These are phyloP conservation scores for Acrocephalus kingi DNA, from an alignment of 2,113 vertebrate genomes.

Conservation along the genomic window DNA sequence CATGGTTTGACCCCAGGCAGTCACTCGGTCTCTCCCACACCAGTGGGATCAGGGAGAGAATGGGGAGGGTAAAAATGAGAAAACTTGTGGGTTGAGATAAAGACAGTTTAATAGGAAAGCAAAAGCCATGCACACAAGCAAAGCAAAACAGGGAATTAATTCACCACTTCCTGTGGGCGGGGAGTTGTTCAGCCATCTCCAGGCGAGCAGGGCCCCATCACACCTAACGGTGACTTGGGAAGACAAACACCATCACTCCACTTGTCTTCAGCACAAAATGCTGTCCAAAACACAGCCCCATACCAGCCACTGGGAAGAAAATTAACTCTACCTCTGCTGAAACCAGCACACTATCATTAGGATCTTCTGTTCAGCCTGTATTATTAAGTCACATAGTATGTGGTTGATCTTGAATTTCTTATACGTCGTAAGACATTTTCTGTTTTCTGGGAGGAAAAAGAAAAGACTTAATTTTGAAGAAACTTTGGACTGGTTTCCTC, in stretches of 20 bases:
- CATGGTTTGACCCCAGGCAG: neutral
- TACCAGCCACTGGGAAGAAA: neutral
- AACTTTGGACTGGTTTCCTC: neutral
- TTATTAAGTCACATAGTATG: neutral
- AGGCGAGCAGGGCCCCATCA: neutral
- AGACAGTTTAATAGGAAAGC: neutral
- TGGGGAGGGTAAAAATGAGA: neutral
- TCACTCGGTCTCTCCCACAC: accelerated
- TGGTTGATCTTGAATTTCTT: neutral
- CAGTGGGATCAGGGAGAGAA: accelerated
- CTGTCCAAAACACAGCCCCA: neutral
- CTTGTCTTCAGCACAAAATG: neutral
- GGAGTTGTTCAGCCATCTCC: neutral
- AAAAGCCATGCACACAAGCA: neutral
- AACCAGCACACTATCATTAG: neutral
- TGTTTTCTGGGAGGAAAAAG: neutral
- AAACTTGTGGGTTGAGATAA: neutral
- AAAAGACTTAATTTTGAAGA: neutral
- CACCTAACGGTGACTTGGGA: neutral
- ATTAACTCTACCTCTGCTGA: neutral
- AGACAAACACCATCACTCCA: neutral
- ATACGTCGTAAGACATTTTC: neutral
- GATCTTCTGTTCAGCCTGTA: neutral
- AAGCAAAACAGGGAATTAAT: neutral
- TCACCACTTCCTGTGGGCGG: neutral